Base-by-base conservation (phyloP, 2,113 vertebrate species). In the Osmerus mordax region DNA sequence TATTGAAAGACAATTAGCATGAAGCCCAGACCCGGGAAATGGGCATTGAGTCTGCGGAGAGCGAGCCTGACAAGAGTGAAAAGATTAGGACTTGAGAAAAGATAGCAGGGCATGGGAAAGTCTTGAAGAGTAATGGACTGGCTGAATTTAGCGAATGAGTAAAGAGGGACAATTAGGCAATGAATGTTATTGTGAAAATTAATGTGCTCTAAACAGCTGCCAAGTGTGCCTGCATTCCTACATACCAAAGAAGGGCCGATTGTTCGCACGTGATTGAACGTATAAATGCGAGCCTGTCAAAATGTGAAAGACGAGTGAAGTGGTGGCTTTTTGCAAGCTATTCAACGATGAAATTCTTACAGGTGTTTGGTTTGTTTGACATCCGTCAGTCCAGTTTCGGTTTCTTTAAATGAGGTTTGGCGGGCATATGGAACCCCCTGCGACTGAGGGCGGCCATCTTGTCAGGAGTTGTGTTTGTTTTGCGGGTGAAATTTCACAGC, bases 81-180 rank as follows among this genome's bases (percentile, higher is more conserved):
- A 91, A 92, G 88, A 88, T 85, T 84, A 87, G 86, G 84, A 87
- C 86, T 86, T 79, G 78, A 91, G 89, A 91, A 91, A 89, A 91
- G 91, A 90, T 92, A 90, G 87, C 77, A 68, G 92, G 91, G 91
- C 92, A 90, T 93, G 92, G 92, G 92, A 93, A 93, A 91, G 84
- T 83, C 81, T 84, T 82, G 78, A 80, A 72, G 73, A 71, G 81
- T 77, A 86, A 81, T 71, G 70, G n/a, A 65, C 65, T 63, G 76
- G 83, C 77, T 87, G 77, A 84, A 82, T 47, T 83, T 80, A 65
- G 79, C 87, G 86, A 89, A 84, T 81, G 79, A 83, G 90, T 73
- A 76, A 61, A 65, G 72, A 53, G 75, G 65, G 63, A 91, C 91
- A 87, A 89, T 87, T 84, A 87, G 84, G 82, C 84, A 84, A 87